phyloP scores from a whole-genome alignment of 1,140 invertebrate species.

The Scaptomyza montana region DNA sequence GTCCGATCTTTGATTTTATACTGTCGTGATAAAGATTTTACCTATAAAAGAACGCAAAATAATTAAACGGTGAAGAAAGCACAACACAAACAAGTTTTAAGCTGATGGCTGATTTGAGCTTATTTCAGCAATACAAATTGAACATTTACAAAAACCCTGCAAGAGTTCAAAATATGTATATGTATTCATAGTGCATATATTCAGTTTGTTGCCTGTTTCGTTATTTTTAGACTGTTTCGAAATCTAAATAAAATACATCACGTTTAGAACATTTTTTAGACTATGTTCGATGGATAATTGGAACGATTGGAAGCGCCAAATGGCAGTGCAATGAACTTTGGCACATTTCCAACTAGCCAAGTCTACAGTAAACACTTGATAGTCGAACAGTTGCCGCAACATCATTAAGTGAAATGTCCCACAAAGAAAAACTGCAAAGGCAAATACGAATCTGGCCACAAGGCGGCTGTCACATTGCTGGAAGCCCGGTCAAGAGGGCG shows the following conservation, averaged over 20 bases:
- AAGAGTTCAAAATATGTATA: too few species aligned
- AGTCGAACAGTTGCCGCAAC: background rate
- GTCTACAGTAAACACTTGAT: background rate
- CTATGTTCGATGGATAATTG: background rate
- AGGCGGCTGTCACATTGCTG: conserved; percentile 8
- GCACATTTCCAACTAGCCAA: conserved; percentile 64
- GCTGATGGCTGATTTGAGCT: too few species aligned
- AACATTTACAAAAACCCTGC: too few species aligned
- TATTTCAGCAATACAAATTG: too few species aligned
- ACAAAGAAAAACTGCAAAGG: background rate
- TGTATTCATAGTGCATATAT: too few species aligned
- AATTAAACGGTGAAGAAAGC: too few species aligned
- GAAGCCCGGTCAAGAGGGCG: background rate
- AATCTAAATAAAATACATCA: background rate
- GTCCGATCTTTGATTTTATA: too few species aligned
- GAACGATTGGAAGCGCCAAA: conserved; percentile 11
- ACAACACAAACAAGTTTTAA: too few species aligned
- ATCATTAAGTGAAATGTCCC: conserved; percentile 9
- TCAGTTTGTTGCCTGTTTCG: background rate
- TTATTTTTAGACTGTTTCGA: background rate
- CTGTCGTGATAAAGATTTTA: too few species aligned
- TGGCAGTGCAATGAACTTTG: conserved; percentile 69
- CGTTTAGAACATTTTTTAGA: background rate
- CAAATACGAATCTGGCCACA: conserved; percentile 63
- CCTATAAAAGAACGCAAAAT: too few species aligned